These are phyloP conservation scores for Myiothlypis chrysogaster DNA, from an alignment of 2,797 vertebrate species.

Conservation along the genomic window DNA sequence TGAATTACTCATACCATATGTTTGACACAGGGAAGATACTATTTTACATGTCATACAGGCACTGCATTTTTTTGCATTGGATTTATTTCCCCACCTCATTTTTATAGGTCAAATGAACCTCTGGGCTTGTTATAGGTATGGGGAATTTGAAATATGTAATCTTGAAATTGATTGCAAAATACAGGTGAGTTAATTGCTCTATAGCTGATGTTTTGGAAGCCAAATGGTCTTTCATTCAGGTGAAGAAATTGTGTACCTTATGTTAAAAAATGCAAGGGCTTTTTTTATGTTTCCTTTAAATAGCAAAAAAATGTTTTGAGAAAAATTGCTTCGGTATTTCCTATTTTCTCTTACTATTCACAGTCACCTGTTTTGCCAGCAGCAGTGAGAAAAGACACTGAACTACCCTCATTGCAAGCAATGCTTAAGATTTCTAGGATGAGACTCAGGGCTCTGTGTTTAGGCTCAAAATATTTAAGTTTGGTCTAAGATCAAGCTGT, in stretches of 20 bases:
- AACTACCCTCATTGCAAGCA: background rate
- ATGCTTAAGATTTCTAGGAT: background rate
- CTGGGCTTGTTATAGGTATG: background rate
- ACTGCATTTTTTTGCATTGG: background rate
- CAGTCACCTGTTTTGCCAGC: background rate
- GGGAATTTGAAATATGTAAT: background rate
- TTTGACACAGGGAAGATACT: background rate
- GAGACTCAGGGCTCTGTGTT: background rate
- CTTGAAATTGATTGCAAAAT: background rate
- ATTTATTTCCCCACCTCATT: background rate
- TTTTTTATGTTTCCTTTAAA: background rate
- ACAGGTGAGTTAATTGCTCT: background rate
- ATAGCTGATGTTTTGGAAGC: background rate
- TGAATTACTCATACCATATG: background rate
- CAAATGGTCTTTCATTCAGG: background rate
- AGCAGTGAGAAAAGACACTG: background rate
- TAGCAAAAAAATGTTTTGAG: background rate
- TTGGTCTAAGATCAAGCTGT: background rate
- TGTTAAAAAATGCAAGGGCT: background rate
- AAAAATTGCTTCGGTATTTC: background rate
- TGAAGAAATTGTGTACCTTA: background rate
- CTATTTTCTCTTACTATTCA: background rate
- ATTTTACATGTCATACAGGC: background rate
- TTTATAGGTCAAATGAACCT: background rate
- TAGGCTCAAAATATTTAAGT: background rate